phyloP scores from a whole-genome alignment of 2,113 vertebrate species.

The Gasterosteus aculeatus region DNA sequence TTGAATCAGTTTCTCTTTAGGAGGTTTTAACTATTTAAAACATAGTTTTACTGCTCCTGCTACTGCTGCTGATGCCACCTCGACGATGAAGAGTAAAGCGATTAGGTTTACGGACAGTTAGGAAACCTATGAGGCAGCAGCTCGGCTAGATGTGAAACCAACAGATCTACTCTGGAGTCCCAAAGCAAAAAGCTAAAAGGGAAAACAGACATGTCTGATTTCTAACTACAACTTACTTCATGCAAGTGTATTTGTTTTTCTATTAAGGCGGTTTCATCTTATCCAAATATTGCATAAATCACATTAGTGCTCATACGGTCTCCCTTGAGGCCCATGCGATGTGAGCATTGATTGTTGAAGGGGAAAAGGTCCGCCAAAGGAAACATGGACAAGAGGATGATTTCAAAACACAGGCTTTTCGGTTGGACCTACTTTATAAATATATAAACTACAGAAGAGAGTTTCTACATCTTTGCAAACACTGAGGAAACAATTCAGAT shows the following conservation, averaged over 20 bases:
- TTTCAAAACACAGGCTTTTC: neutral
- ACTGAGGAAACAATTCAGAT: constrained; percentile 18
- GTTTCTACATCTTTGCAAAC: constrained; percentile 8
- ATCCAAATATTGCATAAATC: constrained; percentile 42
- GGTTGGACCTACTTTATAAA: constrained; percentile 10
- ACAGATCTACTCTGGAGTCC: neutral
- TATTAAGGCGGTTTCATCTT: constrained; percentile 23
- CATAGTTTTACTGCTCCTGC: neutral
- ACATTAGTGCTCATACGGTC: constrained; percentile 9
- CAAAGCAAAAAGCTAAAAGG: constrained; percentile 11
- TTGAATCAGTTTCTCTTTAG: neutral
- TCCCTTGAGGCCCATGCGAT: constrained; percentile 12
- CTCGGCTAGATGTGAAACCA: constrained; percentile 10
- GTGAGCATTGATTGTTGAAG: constrained; percentile 3
- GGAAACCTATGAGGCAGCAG: constrained; percentile 11
- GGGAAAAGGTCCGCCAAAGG: constrained; percentile 1
- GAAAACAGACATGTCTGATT: constrained; percentile 28
- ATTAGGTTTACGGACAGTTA: neutral
- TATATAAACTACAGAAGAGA: constrained; percentile 6
- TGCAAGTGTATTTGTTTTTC: constrained; percentile 9
- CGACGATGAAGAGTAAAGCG: neutral
- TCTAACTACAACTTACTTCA: constrained; percentile 33
- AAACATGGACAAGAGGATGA: neutral
- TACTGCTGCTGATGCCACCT: neutral
- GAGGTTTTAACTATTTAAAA: constrained; percentile 4